Percentiles rank a stretch among this genome's conserved stretches.
Conservation (phyloP, 2,113 vertebrate species). For the Cryptomyrus ogoouensis region DNA sequence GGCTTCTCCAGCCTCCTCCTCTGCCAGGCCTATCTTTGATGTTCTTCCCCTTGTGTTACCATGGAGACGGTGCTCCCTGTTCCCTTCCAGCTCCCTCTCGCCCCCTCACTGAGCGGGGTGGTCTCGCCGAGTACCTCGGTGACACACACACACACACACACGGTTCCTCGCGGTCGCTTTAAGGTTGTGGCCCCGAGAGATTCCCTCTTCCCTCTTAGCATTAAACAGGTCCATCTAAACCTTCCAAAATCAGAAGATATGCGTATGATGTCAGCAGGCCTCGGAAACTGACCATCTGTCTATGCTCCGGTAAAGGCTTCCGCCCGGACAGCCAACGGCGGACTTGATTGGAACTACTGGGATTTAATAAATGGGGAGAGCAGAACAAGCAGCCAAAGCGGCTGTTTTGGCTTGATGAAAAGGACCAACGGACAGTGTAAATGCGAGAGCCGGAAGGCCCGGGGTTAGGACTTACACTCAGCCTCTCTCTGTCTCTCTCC, state of each 20-base stretch:
- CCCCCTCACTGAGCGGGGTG: conserved; percentile 37
- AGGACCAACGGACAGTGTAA: background rate
- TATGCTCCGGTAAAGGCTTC: background rate
- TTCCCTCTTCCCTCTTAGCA: too few relatives aligned
- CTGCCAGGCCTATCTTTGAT: conserved; percentile 50
- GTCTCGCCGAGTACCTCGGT: background rate
- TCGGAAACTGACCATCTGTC: background rate
- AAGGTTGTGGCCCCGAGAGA: background rate
- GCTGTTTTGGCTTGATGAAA: background rate
- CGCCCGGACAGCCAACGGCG: background rate
- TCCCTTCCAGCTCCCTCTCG: conserved; percentile 19
- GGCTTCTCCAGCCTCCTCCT: conserved; percentile 49
- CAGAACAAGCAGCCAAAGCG: background rate
- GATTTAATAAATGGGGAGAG: background rate
- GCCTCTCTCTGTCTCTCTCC: background rate
- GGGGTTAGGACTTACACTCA: background rate
- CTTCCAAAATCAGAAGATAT: background rate
- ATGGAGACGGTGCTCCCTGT: conserved; percentile 1
- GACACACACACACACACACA: background rate
- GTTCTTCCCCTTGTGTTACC: conserved; percentile 50
- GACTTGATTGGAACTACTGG: background rate
- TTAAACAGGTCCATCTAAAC: background rate
- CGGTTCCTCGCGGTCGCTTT: background rate
- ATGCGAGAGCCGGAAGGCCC: background rate
- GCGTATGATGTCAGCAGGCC: background rate